phyloP scores from a whole-genome alignment of 1,140 invertebrate species.

The Panonychus citri region DNA sequence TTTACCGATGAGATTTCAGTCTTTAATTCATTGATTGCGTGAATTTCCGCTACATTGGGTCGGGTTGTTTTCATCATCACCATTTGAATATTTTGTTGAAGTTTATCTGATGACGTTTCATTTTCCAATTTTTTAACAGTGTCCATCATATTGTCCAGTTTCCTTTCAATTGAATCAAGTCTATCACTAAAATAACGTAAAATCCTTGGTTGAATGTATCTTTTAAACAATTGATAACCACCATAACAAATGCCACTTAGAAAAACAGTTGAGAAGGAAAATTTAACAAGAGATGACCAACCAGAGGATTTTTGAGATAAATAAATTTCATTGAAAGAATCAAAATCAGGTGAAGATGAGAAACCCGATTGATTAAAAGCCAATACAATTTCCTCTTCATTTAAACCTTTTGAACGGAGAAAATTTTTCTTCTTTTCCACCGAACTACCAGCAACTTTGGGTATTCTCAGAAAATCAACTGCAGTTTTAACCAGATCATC shows the following conservation, averaged over 20 bases:
- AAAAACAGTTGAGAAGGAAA: not conserved
- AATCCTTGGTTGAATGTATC: constrained; percentile 1
- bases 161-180: not conserved
- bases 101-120: not conserved
- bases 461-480: constrained; percentile 60
- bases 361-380: constrained; percentile 21
- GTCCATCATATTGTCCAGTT: constrained; percentile 1
- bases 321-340: not conserved
- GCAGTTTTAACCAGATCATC: constrained; percentile 41
- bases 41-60: not conserved
- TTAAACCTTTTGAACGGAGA: constrained; percentile 50
- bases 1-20: constrained; percentile 10
- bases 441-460: constrained; percentile 46
- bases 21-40: constrained; percentile 5
- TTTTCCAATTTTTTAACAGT: not conserved
- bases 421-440: constrained; percentile 50
- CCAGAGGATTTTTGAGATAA: not conserved
- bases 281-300: too few species aligned
- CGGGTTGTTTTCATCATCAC: not conserved
- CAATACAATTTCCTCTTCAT: constrained; percentile 45
- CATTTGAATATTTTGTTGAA: not conserved
- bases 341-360: not conserved
- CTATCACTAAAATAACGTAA: not conserved
- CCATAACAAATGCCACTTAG: constrained; percentile 7
- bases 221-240: constrained; percentile 7